phyloP scores from a whole-genome alignment of 2,113 vertebrate species.

The Coturnix japonica region DNA sequence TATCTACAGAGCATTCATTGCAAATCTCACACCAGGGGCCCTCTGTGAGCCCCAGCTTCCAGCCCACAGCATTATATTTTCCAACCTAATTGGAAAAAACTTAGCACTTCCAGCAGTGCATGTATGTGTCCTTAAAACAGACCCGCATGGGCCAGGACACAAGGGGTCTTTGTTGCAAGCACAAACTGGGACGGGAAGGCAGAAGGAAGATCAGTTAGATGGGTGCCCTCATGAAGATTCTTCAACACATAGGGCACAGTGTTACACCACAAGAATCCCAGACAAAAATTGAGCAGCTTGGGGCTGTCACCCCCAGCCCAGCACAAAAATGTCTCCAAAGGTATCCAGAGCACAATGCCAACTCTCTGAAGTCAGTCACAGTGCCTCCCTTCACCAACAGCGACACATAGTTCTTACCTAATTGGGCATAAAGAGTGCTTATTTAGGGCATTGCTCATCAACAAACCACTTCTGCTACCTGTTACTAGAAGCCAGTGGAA shows the following conservation, averaged over 20 bases:
- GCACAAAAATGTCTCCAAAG: neutral
- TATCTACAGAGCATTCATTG: neutral
- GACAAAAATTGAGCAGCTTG: neutral
- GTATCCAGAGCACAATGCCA: neutral
- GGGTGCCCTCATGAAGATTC: neutral
- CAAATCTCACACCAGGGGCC: fast-evolving
- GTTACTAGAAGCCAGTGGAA: neutral
- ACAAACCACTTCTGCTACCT: neutral
- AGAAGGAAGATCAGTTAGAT: neutral
- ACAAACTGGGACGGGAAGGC: neutral
- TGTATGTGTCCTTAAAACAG: neutral
- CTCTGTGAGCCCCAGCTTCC: neutral
- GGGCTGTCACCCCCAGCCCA: fast-evolving
- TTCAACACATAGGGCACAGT: neutral
- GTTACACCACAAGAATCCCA: neutral
- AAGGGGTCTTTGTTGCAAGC: neutral
- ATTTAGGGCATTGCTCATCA: neutral
- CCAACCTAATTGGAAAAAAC: neutral
- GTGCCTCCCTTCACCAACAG: neutral
- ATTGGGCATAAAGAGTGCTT: neutral
- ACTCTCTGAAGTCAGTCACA: neutral
- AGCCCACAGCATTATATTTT: neutral
- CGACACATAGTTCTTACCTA: neutral
- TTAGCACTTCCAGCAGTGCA: neutral
- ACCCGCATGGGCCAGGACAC: neutral